These are phyloP conservation scores for Autographa gamma DNA, from an alignment of 2,888 invertebrate genomes.

Conservation along the genomic window DNA sequence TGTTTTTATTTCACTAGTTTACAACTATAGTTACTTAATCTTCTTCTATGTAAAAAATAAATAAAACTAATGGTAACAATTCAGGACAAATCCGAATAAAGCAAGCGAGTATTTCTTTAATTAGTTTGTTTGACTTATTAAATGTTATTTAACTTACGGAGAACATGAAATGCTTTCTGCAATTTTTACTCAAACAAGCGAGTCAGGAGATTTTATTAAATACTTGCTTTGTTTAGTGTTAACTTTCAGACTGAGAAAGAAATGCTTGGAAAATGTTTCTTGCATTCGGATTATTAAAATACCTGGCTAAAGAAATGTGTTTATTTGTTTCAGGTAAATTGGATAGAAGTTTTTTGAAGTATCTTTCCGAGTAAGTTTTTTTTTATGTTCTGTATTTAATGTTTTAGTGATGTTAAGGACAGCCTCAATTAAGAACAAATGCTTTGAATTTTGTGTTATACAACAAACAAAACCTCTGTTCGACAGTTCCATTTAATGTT, in stretches of 20 bases:
- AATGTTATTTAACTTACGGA: slow-evolving; percentile 1
- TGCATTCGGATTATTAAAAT: background rate
- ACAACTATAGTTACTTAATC: no score
- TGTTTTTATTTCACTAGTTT: no score
- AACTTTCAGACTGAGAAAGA: background rate
- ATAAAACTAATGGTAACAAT: background rate
- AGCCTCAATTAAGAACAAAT: no score
- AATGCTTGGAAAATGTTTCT: background rate
- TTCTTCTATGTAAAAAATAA: background rate
- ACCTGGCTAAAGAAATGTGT: slow-evolving; percentile 13
- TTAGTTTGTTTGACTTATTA: slow-evolving; percentile 4
- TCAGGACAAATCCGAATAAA: background rate
- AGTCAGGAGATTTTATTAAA: background rate
- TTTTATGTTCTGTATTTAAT: background rate
- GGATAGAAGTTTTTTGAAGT: background rate
- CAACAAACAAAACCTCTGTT: no score
- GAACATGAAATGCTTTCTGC: background rate
- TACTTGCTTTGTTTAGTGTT: slow-evolving; percentile 17
- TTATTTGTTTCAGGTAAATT: slow-evolving; percentile 43
- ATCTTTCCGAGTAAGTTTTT: background rate
- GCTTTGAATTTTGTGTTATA: background rate
- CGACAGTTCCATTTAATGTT: no score
- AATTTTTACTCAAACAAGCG: slow-evolving; percentile 4
- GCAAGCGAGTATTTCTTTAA: background rate
- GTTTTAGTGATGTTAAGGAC: no score